Evolutionary conservation across 2,888 invertebrate genomes (phyloP), one percentile per base, ranked within the genome.

Genomic region (Lissocephala sabroskyi): DNA sequence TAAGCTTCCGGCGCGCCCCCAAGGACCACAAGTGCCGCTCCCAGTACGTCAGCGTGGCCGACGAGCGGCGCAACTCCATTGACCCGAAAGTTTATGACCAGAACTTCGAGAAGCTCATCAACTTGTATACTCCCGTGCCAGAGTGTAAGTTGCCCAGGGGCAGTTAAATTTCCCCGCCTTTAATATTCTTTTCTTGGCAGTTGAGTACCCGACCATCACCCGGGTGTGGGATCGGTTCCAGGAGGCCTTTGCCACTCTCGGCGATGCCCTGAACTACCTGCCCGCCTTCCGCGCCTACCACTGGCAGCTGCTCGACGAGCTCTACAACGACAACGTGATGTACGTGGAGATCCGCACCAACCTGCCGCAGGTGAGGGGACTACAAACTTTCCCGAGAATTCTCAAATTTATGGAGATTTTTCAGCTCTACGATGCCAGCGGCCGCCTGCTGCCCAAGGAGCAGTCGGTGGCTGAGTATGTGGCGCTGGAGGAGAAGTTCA

Each of bases 291-390:
- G 87, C 45, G 86, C 86, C 10, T 87, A 87, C 63, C 86, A 87
- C 52, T 86, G 87, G 65, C 86, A 86, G 53, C 81, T 87, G 30
- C 81, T 91, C 2, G 77, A 86, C 41, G 88, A 90, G 65, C 75
- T 89, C 28, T 86, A 87, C 55, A 83, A 86, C 0, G 91, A 91
- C 65, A 89, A 90, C 57, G 84, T 91, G 0, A 85, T 88, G 79
- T 90, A 90, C 57, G 77, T 88, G 0, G 91, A 91, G 75, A 57
- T 90, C 4, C 84, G 91, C 36, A 53, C 76, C 6, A 59, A 70
- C 16, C 59, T 81, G 4, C 58, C 60, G 11, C 59, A 58, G 59
- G 83, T 83, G 7, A 39, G 57, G 39, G 3, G 3, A 5, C 7
- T n/a, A 29, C 4, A 10, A 3, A 32, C 11, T 11, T 4, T 13